Base-by-base conservation (phyloP, 2,888 invertebrate genomes). In the Pollenia labialis region DNA sequence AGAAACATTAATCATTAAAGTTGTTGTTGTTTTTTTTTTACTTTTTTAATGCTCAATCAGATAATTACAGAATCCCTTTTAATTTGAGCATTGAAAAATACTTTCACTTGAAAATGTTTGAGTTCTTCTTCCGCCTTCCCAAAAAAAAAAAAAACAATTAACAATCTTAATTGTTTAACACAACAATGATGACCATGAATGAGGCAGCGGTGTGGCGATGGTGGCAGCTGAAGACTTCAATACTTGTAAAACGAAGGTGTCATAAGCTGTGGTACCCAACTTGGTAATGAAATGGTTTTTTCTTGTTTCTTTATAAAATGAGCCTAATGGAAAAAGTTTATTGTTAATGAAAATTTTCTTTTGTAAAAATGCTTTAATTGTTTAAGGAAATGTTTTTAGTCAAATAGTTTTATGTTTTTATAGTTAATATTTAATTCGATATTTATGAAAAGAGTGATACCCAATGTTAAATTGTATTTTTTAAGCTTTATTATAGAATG, bases 101-200 rank as follows among this genome's bases (percentile, higher is more conserved):
- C 82, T 86, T 86, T 86, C 82, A 83, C 86, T 85, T 82, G 52
- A 60, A 75, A 50, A 64, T 42, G 14, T 16, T 18, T 8, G 23
- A 18, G 48, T 46, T 54, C 82, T 79, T 69, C 82, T 82, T 79
- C 56, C 60, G 64, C 68, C 56, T 83, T 83, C 44, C 52, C 52
- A 23, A 23, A 23, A 23, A 42, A 32, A 46, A 69, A 69, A n/a
- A 56, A 50, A 50, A 1, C 32, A 60, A 69, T 40, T 56, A 71
- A 68, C 16, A 60, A 50, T 50, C 52, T 74, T 74, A 68, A 74
- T 74, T 79, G 46, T 40, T 80, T 50, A 68, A 60, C 46, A 69
- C 18, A 23, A 46, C 56, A 54, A 66, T n/a, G 40, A 50, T 71
- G 18, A 46, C n/a, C 12, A 16, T 23, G 54, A 12, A 32, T 32